phyloP scores from a whole-genome alignment of 2,113 vertebrate genomes.

The Pachycephala philippinensis region DNA sequence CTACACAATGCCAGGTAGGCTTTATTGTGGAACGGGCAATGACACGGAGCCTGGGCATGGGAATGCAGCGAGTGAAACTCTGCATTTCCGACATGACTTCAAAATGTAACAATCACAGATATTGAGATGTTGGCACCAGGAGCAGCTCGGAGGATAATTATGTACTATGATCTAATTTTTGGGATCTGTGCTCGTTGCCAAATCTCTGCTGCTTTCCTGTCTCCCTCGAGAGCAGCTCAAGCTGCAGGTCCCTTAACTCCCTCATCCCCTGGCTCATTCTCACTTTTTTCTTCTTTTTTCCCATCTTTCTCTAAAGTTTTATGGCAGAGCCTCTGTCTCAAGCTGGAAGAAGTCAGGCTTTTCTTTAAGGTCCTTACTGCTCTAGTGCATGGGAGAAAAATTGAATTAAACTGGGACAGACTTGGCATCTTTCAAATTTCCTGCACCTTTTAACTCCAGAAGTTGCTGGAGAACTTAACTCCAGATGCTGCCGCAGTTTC shows the following conservation, averaged over 20 bases:
- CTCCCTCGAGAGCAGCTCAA: conserved; percentile 22
- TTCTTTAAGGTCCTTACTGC: not conserved
- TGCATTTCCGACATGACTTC: conserved; percentile 62
- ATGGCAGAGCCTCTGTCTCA: not conserved
- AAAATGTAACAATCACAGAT: conserved; percentile 58
- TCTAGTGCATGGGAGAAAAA: not conserved
- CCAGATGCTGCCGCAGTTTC: not conserved
- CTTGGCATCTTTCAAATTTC: not conserved
- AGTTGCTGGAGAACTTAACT: too few species aligned
- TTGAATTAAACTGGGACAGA: not conserved
- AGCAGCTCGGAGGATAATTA: not conserved
- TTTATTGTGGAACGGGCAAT: conserved; percentile 64
- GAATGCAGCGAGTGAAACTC: conserved; percentile 56
- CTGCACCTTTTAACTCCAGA: not conserved
- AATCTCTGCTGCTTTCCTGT: conserved; percentile 13
- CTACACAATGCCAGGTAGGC: conserved; percentile 63
- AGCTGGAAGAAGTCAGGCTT: not conserved
- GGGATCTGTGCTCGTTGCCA: not conserved
- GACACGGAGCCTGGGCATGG: conserved; percentile 64
- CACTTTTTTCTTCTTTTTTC: not conserved
- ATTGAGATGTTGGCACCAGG: not conserved
- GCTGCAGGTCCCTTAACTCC: not conserved
- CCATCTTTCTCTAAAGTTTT: not conserved
- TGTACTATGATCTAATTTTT: conserved; percentile 55
- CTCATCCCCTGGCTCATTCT: not conserved